Evolutionary conservation across 2,888 invertebrate species (phyloP).

Genomic region (Lepetodrilus schrolli): DNA sequence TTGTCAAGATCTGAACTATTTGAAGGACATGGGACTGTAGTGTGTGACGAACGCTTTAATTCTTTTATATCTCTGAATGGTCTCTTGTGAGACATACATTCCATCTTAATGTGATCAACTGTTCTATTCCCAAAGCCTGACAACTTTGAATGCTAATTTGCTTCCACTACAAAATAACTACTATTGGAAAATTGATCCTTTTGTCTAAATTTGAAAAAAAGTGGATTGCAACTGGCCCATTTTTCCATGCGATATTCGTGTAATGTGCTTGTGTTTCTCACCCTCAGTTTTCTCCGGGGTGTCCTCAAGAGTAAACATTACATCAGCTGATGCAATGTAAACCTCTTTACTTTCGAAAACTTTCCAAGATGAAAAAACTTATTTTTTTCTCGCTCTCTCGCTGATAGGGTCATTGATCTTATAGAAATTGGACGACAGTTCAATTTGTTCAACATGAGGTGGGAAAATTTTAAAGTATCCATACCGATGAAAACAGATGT

Average conservation of each 20-base stretch:
- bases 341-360: conserved; percentile 26
- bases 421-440: conserved; percentile 23
- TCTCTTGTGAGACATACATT: neutral
- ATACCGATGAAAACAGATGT: conserved; percentile 16
- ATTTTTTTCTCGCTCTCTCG: neutral
- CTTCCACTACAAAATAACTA: conserved; percentile 18
- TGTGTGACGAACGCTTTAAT: conserved; percentile 1
- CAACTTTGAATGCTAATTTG: conserved; percentile 18
- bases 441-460: conserved; percentile 16
- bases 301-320: conserved; percentile 13
- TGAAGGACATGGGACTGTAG: neutral
- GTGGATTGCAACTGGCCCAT: neutral
- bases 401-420: conserved; percentile 13
- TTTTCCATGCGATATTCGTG: neutral
- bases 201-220: conserved; percentile 6
- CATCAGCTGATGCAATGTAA: conserved; percentile 22
- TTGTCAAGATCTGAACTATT: no score
- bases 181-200: conserved; percentile 15
- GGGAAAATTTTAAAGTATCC: conserved; percentile 25
- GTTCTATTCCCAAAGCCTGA: neutral
- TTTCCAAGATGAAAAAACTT: conserved; percentile 5
- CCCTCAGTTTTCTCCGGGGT: neutral
- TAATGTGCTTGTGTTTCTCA: neutral
- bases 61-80: conserved; percentile 16
- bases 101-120: neutral